Base-by-base conservation (phyloP, 2,888 invertebrate genomes). In the Papilio demoleus region DNA sequence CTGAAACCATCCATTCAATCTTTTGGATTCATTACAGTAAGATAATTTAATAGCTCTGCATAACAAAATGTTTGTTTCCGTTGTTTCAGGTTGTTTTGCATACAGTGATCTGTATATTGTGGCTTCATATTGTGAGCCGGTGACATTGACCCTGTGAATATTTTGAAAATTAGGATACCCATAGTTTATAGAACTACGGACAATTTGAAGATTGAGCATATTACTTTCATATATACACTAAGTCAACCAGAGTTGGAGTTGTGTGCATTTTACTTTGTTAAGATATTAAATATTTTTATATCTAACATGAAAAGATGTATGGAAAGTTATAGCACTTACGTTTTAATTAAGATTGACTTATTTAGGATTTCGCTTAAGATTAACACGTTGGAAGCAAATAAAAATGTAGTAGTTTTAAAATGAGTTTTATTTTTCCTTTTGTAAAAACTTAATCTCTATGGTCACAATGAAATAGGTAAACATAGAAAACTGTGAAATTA, bases 321-420 rank as follows among this genome's bases (percentile, higher is more conserved):
- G 80, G 85, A 84, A 77, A 82, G 81, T 85, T 84, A 85, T 87
- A 89, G 87, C 81, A 81, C 86, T 88, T 87, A 88, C 83, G 84
- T 86, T 85, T 84, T 87, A 89, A 83, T 87, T 89, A 90, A 86
- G 87, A 83, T 85, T 86, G 84, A 84, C 81, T 81, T 79, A 74
- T 86, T 85, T 88, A 87, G 87, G 77, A 85, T 86, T 82, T 79
- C 78, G 88, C 90, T 88, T 91, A 90, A 90, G 87, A 88, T 85
- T 89, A 87, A 88, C 84, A 88, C 89, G 90, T 91, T 91, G 89
- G 87, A 90, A 85, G 84, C 86, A 86, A 91, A 88, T 87, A 89
- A 91, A 89, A 85, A 88, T 88, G 87, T 87, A 85, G 88, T 89
- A 88, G 88, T 86, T 88, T 72, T 65, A 79, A 61, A 71, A 73